These are phyloP conservation scores for Menura novaehollandiae DNA, from an alignment of 2,113 vertebrate genomes.

Conservation along the genomic window DNA sequence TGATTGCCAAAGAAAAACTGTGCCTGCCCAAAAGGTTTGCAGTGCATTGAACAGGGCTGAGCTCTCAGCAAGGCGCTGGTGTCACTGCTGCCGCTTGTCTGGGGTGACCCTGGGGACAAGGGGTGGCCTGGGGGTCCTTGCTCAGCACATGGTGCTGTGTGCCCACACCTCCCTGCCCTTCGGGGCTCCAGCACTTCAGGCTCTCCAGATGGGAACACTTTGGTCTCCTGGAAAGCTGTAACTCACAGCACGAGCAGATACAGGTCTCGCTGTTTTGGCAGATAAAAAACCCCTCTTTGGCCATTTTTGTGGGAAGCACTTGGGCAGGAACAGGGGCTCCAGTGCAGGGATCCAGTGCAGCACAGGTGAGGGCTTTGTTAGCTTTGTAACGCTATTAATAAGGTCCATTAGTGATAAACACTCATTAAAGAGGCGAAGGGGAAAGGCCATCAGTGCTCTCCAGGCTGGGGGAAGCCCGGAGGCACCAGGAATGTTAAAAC, in stretches of 20 bases:
- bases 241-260: too few species aligned
- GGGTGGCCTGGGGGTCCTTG: background rate
- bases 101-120: background rate
- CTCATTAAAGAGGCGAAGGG: background rate
- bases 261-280: too few species aligned
- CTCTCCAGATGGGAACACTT: background rate
- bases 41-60: fast-evolving
- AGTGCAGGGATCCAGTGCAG: background rate
- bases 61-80: background rate
- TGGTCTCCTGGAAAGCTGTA: background rate
- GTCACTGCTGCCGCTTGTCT: background rate
- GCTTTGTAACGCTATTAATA: background rate
- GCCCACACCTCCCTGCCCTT: background rate
- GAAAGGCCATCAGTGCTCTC: background rate
- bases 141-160: background rate
- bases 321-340: background rate
- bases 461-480: background rate
- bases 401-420: constrained; percentile 19
- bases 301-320: background rate
- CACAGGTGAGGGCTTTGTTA: background rate
- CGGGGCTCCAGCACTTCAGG: background rate
- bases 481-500: background rate
- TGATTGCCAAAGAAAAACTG: background rate
- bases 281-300: background rate
- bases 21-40: background rate